Evolutionary conservation across 2,888 invertebrate genomes (phyloP).

Genomic region (Mimachlamys varia): DNA sequence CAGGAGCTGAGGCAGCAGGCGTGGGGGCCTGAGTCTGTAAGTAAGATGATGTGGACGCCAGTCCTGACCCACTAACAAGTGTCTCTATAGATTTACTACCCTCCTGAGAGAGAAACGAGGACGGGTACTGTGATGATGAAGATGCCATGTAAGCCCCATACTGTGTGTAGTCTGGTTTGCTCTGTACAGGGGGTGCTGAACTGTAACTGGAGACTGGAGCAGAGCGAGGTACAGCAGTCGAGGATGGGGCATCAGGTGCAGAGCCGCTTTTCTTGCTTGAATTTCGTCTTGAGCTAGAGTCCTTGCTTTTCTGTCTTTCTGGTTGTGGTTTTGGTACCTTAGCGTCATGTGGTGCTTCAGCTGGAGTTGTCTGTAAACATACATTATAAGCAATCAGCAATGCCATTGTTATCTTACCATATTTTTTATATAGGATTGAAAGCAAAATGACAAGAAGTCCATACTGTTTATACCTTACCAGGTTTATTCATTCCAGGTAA

Average conservation of each 20-base stretch:
- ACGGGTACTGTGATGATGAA: constrained; percentile 68
- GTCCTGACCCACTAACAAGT: constrained; percentile 70
- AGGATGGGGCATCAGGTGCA: constrained; percentile 38
- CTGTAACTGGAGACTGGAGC: constrained; percentile 23
- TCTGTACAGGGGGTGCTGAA: constrained; percentile 24
- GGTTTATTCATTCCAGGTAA: too few species aligned
- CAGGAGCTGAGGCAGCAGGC: constrained; percentile 47
- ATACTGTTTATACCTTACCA: too few species aligned
- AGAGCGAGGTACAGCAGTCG: neutral
- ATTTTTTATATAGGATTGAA: neutral
- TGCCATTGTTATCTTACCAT: neutral
- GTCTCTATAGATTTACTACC: constrained; percentile 78
- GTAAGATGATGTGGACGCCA: constrained; percentile 42
- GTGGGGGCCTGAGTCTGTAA: constrained; percentile 55
- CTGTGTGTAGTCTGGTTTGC: constrained; percentile 52
- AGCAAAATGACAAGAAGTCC: neutral
- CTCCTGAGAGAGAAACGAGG: constrained; percentile 79
- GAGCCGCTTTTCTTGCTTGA: constrained; percentile 34
- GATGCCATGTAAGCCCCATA: constrained; percentile 77
- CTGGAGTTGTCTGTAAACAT: constrained; percentile 49
- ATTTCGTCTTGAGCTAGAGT: constrained; percentile 33
- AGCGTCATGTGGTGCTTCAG: constrained; percentile 41
- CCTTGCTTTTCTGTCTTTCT: constrained; percentile 43
- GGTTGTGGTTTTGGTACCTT: constrained; percentile 43
- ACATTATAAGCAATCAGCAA: neutral